phyloP scores from a whole-genome alignment of 2,113 vertebrate species.

The Piliocolobus tephrosceles region DNA sequence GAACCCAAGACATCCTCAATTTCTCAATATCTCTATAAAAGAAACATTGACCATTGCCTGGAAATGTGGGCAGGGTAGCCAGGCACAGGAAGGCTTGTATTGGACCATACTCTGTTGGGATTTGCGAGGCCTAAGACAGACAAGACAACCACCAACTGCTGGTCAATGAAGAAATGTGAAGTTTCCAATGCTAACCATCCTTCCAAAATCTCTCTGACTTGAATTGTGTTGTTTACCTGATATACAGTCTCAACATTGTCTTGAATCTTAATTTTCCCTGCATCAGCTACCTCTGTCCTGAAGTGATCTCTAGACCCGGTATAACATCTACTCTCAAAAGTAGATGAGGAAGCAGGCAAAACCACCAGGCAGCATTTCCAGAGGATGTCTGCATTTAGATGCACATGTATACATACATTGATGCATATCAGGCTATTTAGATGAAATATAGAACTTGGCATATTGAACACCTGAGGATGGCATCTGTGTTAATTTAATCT shows the following conservation, averaged over 20 bases:
- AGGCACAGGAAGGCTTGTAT: neutral
- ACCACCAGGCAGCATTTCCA: neutral
- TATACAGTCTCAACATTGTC: neutral
- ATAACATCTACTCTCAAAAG: neutral
- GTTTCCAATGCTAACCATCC: neutral
- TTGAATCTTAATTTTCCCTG: neutral
- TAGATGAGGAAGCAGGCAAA: neutral
- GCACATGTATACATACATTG: neutral
- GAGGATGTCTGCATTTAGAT: neutral
- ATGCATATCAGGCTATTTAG: neutral
- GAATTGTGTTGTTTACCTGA: conserved; percentile 1
- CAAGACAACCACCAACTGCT: neutral
- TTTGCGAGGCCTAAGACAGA: neutral
- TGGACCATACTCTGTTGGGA: neutral
- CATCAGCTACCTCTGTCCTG: neutral
- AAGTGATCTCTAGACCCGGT: neutral
- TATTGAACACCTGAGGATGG: neutral
- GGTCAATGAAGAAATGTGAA: neutral
- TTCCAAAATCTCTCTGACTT: neutral
- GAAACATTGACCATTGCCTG: neutral
- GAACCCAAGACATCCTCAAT: neutral
- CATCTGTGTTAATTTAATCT: neutral
- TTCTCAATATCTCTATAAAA: neutral
- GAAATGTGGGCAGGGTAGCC: neutral
- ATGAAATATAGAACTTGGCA: neutral